These are phyloP conservation scores for Chiloscyllium plagiosum DNA, from an alignment of 2,113 vertebrate species.

Conservation along the genomic window DNA sequence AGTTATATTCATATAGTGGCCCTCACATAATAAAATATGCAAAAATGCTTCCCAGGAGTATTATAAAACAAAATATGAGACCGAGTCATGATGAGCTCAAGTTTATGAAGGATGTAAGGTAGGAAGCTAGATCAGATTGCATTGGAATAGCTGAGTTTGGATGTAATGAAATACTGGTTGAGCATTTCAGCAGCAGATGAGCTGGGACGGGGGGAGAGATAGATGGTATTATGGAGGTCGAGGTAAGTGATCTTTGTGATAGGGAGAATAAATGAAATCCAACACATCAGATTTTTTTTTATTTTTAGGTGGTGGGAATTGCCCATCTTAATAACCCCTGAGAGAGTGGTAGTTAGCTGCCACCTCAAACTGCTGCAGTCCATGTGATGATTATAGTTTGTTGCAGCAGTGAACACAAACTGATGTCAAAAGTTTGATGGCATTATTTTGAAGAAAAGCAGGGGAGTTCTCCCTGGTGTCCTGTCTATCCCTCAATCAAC, in stretches of 20 bases:
- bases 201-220: too few species aligned
- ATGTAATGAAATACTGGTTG: background rate
- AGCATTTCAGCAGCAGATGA: too few species aligned
- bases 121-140: background rate
- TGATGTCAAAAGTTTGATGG: background rate
- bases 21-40: too few species aligned
- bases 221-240: background rate
- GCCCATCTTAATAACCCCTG: background rate
- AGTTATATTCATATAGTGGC: too few species aligned
- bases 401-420: background rate
- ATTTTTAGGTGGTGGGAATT: background rate
- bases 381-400: background rate
- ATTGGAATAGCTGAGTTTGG: background rate
- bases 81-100: background rate
- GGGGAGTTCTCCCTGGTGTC: background rate
- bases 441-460: background rate
- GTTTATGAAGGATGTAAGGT: background rate
- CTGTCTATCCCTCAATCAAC: background rate
- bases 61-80: too few species aligned
- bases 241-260: background rate
- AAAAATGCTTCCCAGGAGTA: too few species aligned
- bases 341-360: background rate
- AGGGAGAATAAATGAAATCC: background rate
- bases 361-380: background rate
- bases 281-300: background rate